Evolutionary conservation across 2,888 invertebrate genomes (phyloP).

Genomic region (Rotaria magnacalcarata): DNA sequence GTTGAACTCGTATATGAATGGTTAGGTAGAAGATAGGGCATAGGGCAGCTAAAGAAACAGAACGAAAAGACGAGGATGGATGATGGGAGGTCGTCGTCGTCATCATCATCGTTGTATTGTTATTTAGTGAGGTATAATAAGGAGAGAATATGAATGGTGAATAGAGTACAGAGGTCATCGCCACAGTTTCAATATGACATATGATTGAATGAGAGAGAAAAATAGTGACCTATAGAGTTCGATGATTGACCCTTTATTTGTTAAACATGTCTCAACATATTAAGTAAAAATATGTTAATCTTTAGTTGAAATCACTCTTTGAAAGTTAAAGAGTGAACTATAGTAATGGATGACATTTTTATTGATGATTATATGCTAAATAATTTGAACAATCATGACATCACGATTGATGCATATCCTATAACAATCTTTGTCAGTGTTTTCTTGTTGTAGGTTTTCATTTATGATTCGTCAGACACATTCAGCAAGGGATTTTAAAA

Average conservation of each 20-base stretch:
- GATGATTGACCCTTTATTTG: constrained; percentile 24
- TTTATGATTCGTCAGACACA: neutral
- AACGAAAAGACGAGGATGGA: neutral
- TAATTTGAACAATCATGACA: too few species aligned
- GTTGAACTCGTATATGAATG: constrained; percentile 4
- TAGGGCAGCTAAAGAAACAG: neutral
- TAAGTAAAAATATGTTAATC: neutral
- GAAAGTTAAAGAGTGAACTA: too few species aligned
- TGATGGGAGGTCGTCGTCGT: neutral
- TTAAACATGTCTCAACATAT: neutral
- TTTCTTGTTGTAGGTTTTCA: neutral
- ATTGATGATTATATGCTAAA: too few species aligned
- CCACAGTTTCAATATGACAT: constrained; percentile 29
- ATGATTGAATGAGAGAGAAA: constrained; percentile 25
- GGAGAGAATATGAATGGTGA: neutral
- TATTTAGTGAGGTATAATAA: neutral
- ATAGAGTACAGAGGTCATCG: neutral
- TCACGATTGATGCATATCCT: too few species aligned
- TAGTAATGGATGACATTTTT: too few species aligned
- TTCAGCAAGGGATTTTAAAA: neutral
- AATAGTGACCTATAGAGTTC: constrained; percentile 17
- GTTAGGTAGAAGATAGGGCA: constrained; percentile 17
- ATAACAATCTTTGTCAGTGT: too few species aligned
- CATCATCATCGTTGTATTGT: neutral
- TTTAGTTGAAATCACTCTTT: too few species aligned